Percentiles rank a stretch among this genome's conserved stretches.
phyloP scores from a whole-genome alignment of 1,140 invertebrate species.

The Seison nebaliae region DNA sequence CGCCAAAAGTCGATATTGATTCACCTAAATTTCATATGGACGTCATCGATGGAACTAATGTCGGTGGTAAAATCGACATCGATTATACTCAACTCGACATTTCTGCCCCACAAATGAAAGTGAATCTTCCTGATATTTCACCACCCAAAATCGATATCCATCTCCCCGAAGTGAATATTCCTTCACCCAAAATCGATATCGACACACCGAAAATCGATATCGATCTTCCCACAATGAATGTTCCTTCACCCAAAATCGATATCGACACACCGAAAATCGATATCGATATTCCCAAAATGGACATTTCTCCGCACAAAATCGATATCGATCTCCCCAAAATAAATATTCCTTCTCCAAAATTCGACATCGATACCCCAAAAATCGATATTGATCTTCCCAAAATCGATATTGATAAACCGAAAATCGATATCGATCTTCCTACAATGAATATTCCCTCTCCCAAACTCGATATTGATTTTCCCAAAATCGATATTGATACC shows the following conservation, averaged over 20 bases:
- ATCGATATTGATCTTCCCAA: not conserved
- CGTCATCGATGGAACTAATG: too few species aligned
- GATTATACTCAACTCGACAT: not conserved
- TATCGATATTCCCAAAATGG: not conserved
- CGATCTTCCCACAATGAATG: not conserved
- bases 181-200: too few species aligned
- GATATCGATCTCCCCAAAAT: not conserved
- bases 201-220: not conserved
- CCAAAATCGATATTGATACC: slow-evolving; percentile 4
- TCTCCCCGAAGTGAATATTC: too few species aligned
- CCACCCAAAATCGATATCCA: not conserved
- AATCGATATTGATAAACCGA: not conserved
- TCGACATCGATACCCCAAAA: not conserved
- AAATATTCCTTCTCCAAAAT: not conserved
- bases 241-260: not conserved
- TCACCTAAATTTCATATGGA: too few species aligned
- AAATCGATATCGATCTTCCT: not conserved
- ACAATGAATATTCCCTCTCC: too few species aligned
- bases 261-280: not conserved
- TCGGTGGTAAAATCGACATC: too few species aligned
- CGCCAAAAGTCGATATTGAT: too few species aligned
- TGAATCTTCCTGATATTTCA: not conserved
- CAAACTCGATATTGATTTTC: not conserved
- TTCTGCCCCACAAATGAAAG: not conserved
- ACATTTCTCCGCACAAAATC: not conserved